These are phyloP conservation scores for Accipiter virgatus DNA, from an alignment of 2,113 vertebrate genomes.

Conservation along the genomic window DNA sequence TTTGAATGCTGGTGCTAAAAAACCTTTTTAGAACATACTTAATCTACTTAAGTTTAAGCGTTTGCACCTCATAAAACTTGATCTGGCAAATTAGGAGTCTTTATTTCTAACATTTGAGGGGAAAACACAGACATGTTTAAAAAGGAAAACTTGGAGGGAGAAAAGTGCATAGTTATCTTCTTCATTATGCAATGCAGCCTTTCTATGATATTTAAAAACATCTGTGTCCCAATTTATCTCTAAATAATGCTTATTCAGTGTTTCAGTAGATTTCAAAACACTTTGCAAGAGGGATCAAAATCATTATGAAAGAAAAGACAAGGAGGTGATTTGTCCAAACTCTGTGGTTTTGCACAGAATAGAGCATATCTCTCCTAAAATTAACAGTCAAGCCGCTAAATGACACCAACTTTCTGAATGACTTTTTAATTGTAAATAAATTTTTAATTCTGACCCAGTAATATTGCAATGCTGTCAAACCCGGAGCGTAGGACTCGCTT, in stretches of 20 bases:
- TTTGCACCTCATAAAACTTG: neutral
- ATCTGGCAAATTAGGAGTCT: neutral
- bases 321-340: neutral
- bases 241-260: neutral
- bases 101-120: neutral
- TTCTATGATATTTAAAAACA: neutral
- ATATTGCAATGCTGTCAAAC: neutral
- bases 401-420: neutral
- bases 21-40: neutral
- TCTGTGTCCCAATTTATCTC: neutral
- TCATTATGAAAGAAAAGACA: neutral
- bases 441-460: neutral
- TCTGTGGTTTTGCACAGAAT: neutral
- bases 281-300: neutral
- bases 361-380: neutral
- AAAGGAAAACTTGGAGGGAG: neutral
- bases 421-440: neutral
- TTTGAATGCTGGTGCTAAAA: neutral
- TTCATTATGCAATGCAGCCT: neutral
- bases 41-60: neutral
- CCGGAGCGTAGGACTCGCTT: accelerated
- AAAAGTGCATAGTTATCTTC: neutral
- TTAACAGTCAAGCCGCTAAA: neutral
- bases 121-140: neutral
- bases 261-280: neutral